Conservation (phyloP, 2,797 vertebrate genomes). For the Gephyroberyx darwinii region DNA sequence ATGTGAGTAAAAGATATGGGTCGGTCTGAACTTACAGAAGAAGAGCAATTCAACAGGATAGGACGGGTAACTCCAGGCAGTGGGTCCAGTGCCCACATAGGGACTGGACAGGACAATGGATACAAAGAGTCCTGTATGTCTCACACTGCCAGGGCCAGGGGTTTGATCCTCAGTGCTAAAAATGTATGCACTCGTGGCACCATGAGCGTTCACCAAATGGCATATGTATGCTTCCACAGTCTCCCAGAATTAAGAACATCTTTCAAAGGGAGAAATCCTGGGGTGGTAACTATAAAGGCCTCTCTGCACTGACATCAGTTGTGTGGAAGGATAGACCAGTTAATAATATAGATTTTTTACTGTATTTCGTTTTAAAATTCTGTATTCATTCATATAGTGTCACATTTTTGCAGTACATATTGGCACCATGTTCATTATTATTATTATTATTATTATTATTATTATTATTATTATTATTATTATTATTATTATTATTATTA, state of each 20-base stretch:
- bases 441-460: not conserved
- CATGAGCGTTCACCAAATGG: slow-evolving; percentile 17
- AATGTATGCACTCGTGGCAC: not conserved
- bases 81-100: not conserved
- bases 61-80: not conserved
- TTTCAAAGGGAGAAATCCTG: not conserved
- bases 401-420: not conserved
- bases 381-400: not conserved
- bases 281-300: not conserved
- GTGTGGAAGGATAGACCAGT: not conserved
- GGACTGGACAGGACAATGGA: not conserved
- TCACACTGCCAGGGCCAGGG: not conserved
- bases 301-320: not conserved
- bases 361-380: not conserved
- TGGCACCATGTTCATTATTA: slow-evolving; percentile 24
- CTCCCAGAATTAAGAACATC: not conserved
- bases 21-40: slow-evolving; percentile 1
- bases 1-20: slow-evolving; percentile 50
- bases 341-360: not conserved
- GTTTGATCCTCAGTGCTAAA: not conserved
- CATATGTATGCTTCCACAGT: slow-evolving; percentile 25
- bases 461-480: not conserved
- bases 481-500: not conserved
- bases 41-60: not conserved
- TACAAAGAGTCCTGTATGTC: not conserved